phyloP scores from a whole-genome alignment of 2,797 vertebrate genomes.

The Ctenopoma kingsleyae region DNA sequence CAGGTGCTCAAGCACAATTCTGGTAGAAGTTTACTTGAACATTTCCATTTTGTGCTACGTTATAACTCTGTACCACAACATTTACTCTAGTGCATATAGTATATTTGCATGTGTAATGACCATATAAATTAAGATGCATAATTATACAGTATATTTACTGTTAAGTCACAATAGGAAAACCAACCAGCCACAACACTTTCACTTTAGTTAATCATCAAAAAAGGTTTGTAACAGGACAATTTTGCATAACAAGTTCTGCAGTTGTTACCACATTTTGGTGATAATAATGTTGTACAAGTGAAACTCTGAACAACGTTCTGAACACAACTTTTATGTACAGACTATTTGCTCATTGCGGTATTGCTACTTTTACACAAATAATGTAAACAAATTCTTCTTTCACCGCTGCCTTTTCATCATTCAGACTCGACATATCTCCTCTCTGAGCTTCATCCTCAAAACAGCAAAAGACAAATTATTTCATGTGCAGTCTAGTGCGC shows the following conservation, averaged over 20 bases:
- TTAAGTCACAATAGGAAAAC: not conserved
- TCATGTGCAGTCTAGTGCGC: constrained; percentile 58
- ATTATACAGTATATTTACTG: not conserved
- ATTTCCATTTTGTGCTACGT: not conserved
- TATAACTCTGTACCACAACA: not conserved
- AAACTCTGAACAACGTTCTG: not conserved
- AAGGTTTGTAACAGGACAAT: too few species aligned
- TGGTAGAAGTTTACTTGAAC: not conserved
- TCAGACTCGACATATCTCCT: constrained; percentile 9
- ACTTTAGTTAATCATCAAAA: too few species aligned
- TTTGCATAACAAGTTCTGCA: not conserved
- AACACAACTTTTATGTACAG: not conserved
- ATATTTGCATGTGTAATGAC: not conserved
- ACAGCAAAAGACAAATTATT: constrained; percentile 32
- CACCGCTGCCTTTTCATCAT: constrained; percentile 9
- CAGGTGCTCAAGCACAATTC: not conserved
- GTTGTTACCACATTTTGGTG: not conserved
- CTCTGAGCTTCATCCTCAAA: constrained; percentile 46
- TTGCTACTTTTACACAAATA: constrained; percentile 12
- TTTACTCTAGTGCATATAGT: not conserved
- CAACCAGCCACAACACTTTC: not conserved
- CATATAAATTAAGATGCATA: not conserved
- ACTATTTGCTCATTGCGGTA: constrained; percentile 15
- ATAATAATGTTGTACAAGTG: not conserved
- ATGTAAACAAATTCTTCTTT: constrained; percentile 24